These are phyloP conservation scores for Actinernus sp. DNA, from an alignment of 92 coral and sea anemone species.

Conservation along the genomic window DNA sequence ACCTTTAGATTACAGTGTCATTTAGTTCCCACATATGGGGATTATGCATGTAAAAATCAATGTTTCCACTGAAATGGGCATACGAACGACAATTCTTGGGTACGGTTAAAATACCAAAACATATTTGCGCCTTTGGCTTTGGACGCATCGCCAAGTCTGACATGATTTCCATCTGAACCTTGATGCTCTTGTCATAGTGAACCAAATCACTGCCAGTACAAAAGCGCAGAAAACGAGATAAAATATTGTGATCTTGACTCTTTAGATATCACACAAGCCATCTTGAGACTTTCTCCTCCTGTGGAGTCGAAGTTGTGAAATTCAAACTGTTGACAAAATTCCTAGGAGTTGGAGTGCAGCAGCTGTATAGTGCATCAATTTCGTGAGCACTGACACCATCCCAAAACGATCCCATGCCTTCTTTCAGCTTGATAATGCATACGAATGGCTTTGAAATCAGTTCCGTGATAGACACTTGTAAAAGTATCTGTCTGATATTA, in stretches of 20 bases:
- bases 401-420: constrained; percentile 78
- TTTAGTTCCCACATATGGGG: constrained; percentile 21
- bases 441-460: constrained; percentile 59
- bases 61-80: constrained; percentile 14
- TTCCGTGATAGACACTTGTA: constrained; percentile 51
- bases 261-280: constrained; percentile 62
- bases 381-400: constrained; percentile 40
- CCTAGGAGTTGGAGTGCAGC: constrained; percentile 35
- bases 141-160: constrained; percentile 58
- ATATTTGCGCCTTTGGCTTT: constrained; percentile 22
- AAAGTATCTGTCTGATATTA: constrained; percentile 27
- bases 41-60: constrained; percentile 25
- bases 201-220: constrained; percentile 69
- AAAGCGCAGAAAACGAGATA: constrained; percentile 64
- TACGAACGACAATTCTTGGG: constrained; percentile 11
- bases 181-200: constrained; percentile 18
- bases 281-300: constrained; percentile 47
- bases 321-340: constrained; percentile 24
- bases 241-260: constrained; percentile 36
- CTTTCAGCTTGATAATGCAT: constrained; percentile 46
- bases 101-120: constrained; percentile 22
- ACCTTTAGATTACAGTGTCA: too few species aligned
- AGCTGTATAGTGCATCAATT: constrained; percentile 43
- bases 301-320: constrained; percentile 8
- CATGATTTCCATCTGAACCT: constrained; percentile 40